Conservation (phyloP, 2,888 invertebrate species). For the Seladonia tumulorum region DNA sequence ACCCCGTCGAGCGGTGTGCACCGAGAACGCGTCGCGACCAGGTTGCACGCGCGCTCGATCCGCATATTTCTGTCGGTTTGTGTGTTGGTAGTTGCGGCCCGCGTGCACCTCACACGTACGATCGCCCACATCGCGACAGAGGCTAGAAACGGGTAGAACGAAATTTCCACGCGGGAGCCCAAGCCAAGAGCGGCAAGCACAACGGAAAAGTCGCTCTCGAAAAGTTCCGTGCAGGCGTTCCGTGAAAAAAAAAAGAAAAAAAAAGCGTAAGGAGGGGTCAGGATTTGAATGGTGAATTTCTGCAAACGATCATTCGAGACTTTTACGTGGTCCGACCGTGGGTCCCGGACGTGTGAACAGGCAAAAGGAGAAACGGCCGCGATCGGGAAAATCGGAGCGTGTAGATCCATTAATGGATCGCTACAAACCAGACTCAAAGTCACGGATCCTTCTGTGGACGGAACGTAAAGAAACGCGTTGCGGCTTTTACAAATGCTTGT, state of each 20-base stretch:
- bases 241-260: slow-evolving; percentile 26
- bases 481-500: neutral
- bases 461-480: neutral
- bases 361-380: neutral
- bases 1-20: slow-evolving; percentile 26
- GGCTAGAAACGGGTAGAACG: slow-evolving; percentile 36
- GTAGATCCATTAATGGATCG: slow-evolving; percentile 7
- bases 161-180: slow-evolving; percentile 51
- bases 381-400: neutral
- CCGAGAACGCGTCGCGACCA: slow-evolving; percentile 39
- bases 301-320: slow-evolving; percentile 19
- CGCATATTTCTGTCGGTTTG: neutral
- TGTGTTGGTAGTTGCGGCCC: neutral
- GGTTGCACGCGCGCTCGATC: neutral
- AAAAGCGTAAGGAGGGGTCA: neutral
- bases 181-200: slow-evolving; percentile 50
- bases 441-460: neutral
- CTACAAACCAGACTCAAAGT: neutral
- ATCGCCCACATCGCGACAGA: slow-evolving; percentile 1
- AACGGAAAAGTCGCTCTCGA: slow-evolving; percentile 46
- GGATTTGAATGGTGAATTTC: slow-evolving; percentile 44
- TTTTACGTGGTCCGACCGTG: slow-evolving; percentile 2
- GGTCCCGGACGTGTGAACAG: neutral
- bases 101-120: neutral
- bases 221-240: slow-evolving; percentile 54